Evolutionary conservation across 1,140 invertebrate species (phyloP).

Genomic region (Babylonia areolata): DNA sequence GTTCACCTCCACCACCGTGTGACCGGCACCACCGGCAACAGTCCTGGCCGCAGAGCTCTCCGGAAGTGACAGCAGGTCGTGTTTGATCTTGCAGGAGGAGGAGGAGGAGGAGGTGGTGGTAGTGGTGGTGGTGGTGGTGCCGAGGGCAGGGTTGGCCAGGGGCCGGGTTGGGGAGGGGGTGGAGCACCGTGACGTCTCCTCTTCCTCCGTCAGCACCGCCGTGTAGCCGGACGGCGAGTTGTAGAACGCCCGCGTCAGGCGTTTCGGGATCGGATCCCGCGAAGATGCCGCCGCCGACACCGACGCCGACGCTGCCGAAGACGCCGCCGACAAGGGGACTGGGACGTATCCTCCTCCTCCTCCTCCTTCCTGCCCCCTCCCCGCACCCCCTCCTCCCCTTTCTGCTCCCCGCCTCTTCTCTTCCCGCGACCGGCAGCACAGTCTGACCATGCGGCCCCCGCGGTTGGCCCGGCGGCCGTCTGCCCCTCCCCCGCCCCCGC

Average conservation of each 20-base stretch:
- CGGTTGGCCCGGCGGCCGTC: background rate
- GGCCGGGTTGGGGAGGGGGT: conserved; percentile 3
- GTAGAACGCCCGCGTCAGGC: background rate
- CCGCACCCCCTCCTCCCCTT: background rate
- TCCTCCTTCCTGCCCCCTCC: background rate
- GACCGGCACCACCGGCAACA: background rate
- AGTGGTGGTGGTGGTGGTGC: no score
- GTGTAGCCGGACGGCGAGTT: conserved; percentile 16
- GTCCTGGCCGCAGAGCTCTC: no score
- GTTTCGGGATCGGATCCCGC: background rate
- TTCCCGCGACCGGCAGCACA: conserved; percentile 23
- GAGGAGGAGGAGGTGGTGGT: no score
- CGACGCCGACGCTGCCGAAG: background rate
- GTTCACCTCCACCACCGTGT: conserved; percentile 33
- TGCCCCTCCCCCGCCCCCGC: no score
- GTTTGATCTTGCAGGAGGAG: background rate
- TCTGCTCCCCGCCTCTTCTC: background rate
- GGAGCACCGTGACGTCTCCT: background rate
- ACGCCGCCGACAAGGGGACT: background rate
- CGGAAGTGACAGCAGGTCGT: background rate
- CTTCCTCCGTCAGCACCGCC: conserved; percentile 28
- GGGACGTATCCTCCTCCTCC: conserved; percentile 8
- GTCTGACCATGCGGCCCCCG: background rate
- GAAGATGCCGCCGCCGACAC: background rate
- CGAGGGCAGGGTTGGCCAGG: background rate